These are phyloP conservation scores for Acrossocheilus wenchowensis DNA, from an alignment of 2,797 vertebrate genomes.

Conservation along the genomic window DNA sequence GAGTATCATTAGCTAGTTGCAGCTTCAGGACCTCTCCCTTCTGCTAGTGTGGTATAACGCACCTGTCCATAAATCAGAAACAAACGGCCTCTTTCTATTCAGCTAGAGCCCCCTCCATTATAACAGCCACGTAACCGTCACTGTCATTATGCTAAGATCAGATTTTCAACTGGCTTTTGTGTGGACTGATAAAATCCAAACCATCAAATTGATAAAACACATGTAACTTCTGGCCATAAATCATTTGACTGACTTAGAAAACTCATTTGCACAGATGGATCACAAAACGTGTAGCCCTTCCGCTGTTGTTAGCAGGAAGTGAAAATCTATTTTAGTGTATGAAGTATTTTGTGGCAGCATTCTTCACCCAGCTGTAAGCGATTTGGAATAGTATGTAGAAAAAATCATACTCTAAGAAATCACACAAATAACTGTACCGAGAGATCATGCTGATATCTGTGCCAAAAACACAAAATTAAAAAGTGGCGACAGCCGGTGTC, in stretches of 20 bases:
- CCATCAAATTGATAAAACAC: conserved; percentile 3
- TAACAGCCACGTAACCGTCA: neutral
- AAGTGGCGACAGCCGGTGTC: neutral
- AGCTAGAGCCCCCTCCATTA: conserved; percentile 1
- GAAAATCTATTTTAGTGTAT: neutral
- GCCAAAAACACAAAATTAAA: neutral
- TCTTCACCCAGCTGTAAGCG: neutral
- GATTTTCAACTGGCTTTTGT: conserved; percentile 10
- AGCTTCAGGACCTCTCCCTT: neutral
- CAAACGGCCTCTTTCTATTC: neutral
- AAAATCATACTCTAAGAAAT: too few relatives aligned
- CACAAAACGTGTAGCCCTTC: neutral
- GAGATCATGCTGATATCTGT: neutral
- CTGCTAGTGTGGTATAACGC: neutral
- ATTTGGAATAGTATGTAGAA: neutral
- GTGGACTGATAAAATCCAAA: neutral
- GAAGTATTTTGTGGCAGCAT: neutral
- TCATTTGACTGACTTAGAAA: conserved; percentile 20
- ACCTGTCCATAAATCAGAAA: conserved; percentile 7
- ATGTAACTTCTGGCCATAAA: neutral
- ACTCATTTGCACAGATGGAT: neutral
- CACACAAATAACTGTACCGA: neutral
- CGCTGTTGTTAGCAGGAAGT: neutral
- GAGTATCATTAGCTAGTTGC: neutral
- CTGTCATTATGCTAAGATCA: conserved; percentile 10